Evolutionary conservation across 1,140 invertebrate genomes (phyloP), one percentile per base, ranked within the genome.

Genomic region (Rhyacophila brunnea): DNA sequence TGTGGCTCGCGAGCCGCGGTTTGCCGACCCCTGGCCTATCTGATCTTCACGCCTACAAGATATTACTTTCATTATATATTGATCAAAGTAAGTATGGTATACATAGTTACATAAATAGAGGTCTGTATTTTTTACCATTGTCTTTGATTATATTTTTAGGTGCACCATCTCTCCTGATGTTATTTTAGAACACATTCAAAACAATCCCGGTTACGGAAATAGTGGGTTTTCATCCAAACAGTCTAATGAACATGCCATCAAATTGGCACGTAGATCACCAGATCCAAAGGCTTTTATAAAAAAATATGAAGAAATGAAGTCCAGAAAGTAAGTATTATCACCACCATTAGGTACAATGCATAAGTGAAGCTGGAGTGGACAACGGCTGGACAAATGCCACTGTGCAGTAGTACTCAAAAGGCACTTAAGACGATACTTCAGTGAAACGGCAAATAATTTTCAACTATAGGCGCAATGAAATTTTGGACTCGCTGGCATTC

Each of bases 171-270:
- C 77, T 58, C 71, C 70, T 18, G 77, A 78, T 65, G 71, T 73
- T 14, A 72, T 79, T 55, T 69, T 76, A 51, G 75, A 78, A 50
- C 76, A 76, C 59, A 74, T 78, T 53, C 74, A 78, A 62, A 79
- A 77, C 61, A 76, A 79, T 71, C 72, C 75, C 6, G 77, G 76
- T 60, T 76, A 77, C 52, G 74, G 74, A 13, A 77, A 75, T 49
- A 71, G 70, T 57, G 74, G 70, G 67, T 68, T 74, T 14, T 71
- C 75, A 17, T 63, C 70, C 0, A 78, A 77, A 63, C 74, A 79
- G 71, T 70, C 71, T 5, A 71, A 74, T 58, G 77, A 79, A 64
- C 75, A 76, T 55, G 75, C 71, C 32, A 70, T 74, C 62, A 72
- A 71, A 60, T 69, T 79, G 57, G 74, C 77, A 34, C 67, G 72